A percentile compares a stretch with the other conserved stretches of the same genome.
phyloP scores from a whole-genome alignment of 2,113 vertebrate species.

The Podocnemis expansa region DNA sequence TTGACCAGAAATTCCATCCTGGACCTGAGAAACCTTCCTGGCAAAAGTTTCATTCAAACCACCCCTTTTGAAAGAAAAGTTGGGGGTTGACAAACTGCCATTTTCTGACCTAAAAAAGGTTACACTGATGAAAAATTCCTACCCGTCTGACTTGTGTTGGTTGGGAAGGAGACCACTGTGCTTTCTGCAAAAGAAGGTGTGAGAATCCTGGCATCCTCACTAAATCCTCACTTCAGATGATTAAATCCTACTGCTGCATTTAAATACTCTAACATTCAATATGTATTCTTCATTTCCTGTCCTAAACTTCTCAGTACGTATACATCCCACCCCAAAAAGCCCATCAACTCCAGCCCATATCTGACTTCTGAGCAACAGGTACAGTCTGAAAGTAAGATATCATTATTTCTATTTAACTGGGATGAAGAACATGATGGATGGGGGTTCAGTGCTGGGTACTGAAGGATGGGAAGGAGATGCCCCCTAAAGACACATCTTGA shows the following conservation, averaged over 20 bases:
- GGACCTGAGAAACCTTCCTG: background rate
- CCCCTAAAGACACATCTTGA: accelerated
- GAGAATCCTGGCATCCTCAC: background rate
- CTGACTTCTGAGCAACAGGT: background rate
- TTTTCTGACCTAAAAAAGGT: background rate
- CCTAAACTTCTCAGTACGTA: too few relatives aligned
- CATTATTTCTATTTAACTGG: background rate
- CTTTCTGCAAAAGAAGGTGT: background rate
- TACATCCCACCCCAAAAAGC: accelerated
- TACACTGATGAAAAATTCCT: background rate
- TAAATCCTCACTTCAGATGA: too few relatives aligned
- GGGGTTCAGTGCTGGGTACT: accelerated
- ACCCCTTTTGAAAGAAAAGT: background rate
- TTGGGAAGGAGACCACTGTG: background rate
- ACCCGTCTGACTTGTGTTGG: background rate
- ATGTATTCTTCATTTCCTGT: background rate
- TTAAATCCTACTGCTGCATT: background rate
- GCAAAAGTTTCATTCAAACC: background rate
- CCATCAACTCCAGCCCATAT: background rate
- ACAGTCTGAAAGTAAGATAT: background rate
- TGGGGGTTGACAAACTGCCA: background rate
- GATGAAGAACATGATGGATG: accelerated
- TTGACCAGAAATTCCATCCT: background rate
- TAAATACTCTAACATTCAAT: background rate
- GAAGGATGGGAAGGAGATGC: background rate